Evolutionary conservation across 1,140 invertebrate species (phyloP), one percentile per base, ranked within the genome.

Genomic region (Stratiolaelaps scimitus): DNA sequence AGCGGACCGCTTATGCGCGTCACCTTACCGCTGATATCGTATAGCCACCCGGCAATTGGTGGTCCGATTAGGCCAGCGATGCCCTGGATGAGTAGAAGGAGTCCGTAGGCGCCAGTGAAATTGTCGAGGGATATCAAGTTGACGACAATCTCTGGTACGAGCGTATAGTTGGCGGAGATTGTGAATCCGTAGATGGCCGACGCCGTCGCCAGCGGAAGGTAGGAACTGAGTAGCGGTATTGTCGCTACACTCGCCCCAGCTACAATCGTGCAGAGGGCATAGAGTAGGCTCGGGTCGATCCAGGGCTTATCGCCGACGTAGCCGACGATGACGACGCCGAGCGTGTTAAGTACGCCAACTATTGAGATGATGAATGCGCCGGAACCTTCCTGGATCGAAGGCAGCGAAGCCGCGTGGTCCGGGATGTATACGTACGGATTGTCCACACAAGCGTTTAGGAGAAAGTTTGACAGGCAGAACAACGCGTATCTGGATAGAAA

Each of bases 81-180:
- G 2, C 90, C 91, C 75, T 93, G 89, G 65, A 92, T 87, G 2
- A 93, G 78, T 64, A 91, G 76, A 43, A 92, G 75, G 66, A 93
- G 77, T 13, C 91, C 90, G 72, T 93, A 92, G 2, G 88, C 88
- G 72, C 88, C 89, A 0, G 89, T 88, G 72, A 95, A 91, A 71
- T 84, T 81, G 69, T 93, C 89, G 29, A 92, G 72, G 5, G 86
- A 84, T 66, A 89, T 87, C 68, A 89, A 76, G 72, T 91, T 85
- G 23, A 91, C 88, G 29, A 91, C 78, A 66, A 91, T 90, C 69
- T 89, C 87, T 69, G 86, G 86, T 10, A 87, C 88, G 2, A 91
- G 78, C 7, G 86, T 86, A 76, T 90, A 90, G 74, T 90, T 90
- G 13, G 88, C 88, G 5, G 86, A 86, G 69, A 92, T 89, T 71